phyloP scores from a whole-genome alignment of 2,888 invertebrate species.

The Malachius bipustulatus region DNA sequence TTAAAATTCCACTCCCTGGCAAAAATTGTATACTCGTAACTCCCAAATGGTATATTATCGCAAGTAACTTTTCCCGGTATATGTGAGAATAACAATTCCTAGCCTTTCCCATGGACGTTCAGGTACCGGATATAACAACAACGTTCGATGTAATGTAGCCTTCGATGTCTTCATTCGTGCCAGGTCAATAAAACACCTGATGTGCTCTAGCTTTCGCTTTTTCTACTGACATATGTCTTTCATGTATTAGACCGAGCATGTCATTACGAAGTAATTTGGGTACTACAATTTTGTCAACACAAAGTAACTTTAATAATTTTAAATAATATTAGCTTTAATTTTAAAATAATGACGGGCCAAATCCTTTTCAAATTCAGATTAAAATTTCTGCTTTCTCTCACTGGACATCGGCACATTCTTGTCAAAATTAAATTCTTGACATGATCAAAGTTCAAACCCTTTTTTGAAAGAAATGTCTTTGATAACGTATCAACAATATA shows the following conservation, averaged over 20 bases:
- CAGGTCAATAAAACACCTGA: too few species aligned
- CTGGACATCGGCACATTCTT: constrained; percentile 4
- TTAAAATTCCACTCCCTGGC: not conserved
- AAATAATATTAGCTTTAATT: constrained; percentile 3
- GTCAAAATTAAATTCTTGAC: too few species aligned
- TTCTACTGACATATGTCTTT: too few species aligned
- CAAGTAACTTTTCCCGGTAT: not conserved
- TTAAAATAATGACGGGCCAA: not conserved
- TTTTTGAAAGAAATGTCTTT: constrained; percentile 3
- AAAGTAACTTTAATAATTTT: too few species aligned
- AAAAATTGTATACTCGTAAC: not conserved
- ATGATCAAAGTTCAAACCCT: not conserved
- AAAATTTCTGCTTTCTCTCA: constrained; percentile 3
- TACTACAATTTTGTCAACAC: too few species aligned
- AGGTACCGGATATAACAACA: not conserved
- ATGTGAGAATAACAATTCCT: not conserved
- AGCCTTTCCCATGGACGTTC: not conserved
- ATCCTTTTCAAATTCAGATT: constrained; percentile 5
- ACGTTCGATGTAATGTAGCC: not conserved
- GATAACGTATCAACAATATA: constrained; percentile 6
- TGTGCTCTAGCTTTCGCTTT: constrained; percentile 3
- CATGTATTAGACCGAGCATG: too few species aligned
- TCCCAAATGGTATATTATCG: not conserved
- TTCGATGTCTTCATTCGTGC: not conserved
- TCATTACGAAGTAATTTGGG: too few species aligned